Base-by-base conservation (phyloP, 1,140 invertebrate species). In the Zophobas morio region DNA sequence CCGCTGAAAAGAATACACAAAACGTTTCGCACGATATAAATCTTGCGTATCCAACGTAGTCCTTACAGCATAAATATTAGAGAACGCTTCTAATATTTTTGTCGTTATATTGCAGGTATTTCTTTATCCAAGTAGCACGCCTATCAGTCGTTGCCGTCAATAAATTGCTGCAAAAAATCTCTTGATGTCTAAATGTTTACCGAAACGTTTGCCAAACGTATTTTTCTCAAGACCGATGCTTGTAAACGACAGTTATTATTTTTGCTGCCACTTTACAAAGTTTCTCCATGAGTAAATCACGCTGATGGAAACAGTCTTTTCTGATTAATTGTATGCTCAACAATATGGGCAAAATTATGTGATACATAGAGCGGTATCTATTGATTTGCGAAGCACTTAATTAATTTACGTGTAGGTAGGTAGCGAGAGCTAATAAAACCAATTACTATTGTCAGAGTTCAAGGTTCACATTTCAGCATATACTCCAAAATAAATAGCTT, bases 401-500 rank as follows among this genome's bases (percentile, higher is more conserved):
- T 66, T 66, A 66, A 66, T 66, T 66, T 66, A 40, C 39, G 42
- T 39, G 37, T 66, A 66, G 57, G 39, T 66, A 66, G 20, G 20
- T 20, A 20, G 20, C 20, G 20, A 20, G 20, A 20, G 60, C 60
- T 33, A 66, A 66, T 66, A 66, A 66, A 66, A 66, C 60, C 60
- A 66, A 66, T 66, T 66, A 66, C 60, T 66, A 66, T 66, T 66
- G 39, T 66, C 60, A 66, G 60, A 42, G 60, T 66, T 66, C 60
- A 66, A 66, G 60, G 60, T 66, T 66, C 39, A 66, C 60, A 66
- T 66, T 66, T 66, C 37, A 66, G 60, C 60, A 1, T 42, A 66
- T 42, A 42, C 33, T 37, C 6, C 60, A 46, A 66, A 60, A 42
- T 42, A 51, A 6, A 20, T 51, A 66, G 32, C 5, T 66, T 66